phyloP scores from a whole-genome alignment of 2,113 vertebrate genomes.

The Scolopax mira region DNA sequence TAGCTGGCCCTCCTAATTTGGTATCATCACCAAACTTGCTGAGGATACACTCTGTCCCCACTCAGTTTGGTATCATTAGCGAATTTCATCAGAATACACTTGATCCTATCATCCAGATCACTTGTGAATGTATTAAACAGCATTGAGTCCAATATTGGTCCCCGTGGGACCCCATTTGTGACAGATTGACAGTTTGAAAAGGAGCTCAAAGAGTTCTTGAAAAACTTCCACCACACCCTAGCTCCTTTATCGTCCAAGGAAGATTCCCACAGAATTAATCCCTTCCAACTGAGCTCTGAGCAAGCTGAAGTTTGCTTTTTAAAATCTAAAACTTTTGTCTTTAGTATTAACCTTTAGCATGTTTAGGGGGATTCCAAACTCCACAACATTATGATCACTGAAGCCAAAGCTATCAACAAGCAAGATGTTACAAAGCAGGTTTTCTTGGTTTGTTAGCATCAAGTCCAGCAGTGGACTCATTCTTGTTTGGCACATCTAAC shows the following conservation, averaged over 20 bases:
- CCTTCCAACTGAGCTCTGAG: not conserved
- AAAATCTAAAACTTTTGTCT: not conserved
- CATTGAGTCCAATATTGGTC: not conserved
- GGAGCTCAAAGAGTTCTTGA: not conserved
- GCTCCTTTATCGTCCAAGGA: not conserved
- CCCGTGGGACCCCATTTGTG: not conserved
- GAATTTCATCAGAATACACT: not conserved
- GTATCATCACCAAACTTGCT: too few relatives aligned
- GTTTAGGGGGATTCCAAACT: not conserved
- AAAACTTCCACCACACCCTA: not conserved
- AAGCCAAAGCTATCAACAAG: not conserved
- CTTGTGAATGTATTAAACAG: not conserved
- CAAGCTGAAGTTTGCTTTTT: not conserved
- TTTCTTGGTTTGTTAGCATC: not conserved
- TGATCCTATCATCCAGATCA: not conserved
- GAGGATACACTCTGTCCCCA: not conserved
- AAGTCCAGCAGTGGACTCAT: not conserved
- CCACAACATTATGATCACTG: not conserved
- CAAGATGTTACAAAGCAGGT: not conserved
- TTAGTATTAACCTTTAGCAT: not conserved
- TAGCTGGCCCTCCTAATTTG: too few relatives aligned
- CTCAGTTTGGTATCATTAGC: not conserved
- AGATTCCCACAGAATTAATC: not conserved
- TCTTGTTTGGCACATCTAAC: not conserved
- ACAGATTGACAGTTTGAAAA: not conserved